Evolutionary conservation across 1,140 invertebrate species (phyloP), one percentile per base, ranked within the genome.

Genomic region (Neodiprion virginianus): DNA sequence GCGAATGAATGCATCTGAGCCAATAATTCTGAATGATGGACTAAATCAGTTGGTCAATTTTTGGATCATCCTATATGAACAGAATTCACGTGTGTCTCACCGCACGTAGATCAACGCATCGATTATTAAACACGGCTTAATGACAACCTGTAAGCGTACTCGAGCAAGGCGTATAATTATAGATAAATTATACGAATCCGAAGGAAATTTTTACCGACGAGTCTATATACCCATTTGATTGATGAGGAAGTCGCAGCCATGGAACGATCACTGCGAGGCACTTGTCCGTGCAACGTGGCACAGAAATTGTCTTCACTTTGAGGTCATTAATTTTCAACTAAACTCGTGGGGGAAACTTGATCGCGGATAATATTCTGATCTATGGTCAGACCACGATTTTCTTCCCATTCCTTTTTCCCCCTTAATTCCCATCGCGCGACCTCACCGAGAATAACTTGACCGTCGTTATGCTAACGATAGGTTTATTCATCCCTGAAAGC

Each of bases 391-490:
- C 28, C 28, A 40, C 28, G 28, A 40, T 40, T 40, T 40, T 40
- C 28, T 40, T 40, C 5, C 28, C 28, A 5, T 40, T 40, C 28
- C 28, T 40, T 40, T 40, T 40, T 40, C 28, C 28, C 28, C 28
- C 28, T 40, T 5, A 40, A 40, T 40, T 40, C 28, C 28, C 28
- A 40, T 40, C 28, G 28, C 28, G 28, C 1, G 28, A 40, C 28
- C 5, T 40, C 28, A 40, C 4, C 28, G 28, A 40, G 28, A 40
- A 40, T 40, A 40, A 40, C 28, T 61, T 61, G 53, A 61, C 4
- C 53, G 53, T 61, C 53, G 53, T 61, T 61, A 61, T 61, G 53
- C 53, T 61, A 61, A 61, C 53, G 53, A 61, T 61, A 61, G n/a
- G 53, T 14, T 61, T 7, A 61, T 61, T 61, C 53, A 61, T 4